These are phyloP conservation scores for Mimas tiliae DNA, from an alignment of 2,888 invertebrate species.

Conservation along the genomic window DNA sequence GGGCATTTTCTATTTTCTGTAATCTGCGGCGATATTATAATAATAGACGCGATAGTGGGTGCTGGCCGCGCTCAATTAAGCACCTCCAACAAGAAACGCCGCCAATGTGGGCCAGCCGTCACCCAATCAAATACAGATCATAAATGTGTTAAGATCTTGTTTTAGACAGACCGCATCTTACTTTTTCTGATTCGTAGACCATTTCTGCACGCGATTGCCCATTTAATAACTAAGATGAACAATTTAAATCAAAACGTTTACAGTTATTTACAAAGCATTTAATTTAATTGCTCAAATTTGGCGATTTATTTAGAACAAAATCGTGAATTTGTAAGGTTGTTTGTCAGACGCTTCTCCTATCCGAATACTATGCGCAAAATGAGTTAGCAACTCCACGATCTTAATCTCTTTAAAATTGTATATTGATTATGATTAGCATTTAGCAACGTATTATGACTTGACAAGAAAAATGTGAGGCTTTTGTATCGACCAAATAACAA, in stretches of 20 bases:
- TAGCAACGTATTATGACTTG: neutral
- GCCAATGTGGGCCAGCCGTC: conserved; percentile 54
- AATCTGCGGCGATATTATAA: conserved; percentile 75
- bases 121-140: conserved; percentile 56
- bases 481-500: neutral
- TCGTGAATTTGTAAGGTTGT: neutral
- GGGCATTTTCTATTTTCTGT: conserved; percentile 78
- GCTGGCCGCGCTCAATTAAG: conserved; percentile 71
- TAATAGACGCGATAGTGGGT: conserved; percentile 64
- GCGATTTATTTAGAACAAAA: conserved; percentile 1
- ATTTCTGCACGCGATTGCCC: conserved; percentile 16
- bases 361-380: neutral
- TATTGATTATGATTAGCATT: too few relatives aligned
- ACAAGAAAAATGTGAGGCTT: neutral
- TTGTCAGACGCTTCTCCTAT: neutral
- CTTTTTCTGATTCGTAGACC: neutral
- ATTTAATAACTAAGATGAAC: conserved; percentile 1
- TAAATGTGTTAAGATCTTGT: conserved; percentile 32
- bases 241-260: conserved; percentile 8
- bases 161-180: conserved; percentile 3
- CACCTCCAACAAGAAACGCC: conserved; percentile 51
- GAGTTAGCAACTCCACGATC: neutral
- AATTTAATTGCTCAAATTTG: conserved; percentile 27
- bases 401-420: neutral
- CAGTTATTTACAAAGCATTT: conserved; percentile 28